Evolutionary conservation across 2,888 invertebrate genomes (phyloP).

Genomic region (Timema cristinae): DNA sequence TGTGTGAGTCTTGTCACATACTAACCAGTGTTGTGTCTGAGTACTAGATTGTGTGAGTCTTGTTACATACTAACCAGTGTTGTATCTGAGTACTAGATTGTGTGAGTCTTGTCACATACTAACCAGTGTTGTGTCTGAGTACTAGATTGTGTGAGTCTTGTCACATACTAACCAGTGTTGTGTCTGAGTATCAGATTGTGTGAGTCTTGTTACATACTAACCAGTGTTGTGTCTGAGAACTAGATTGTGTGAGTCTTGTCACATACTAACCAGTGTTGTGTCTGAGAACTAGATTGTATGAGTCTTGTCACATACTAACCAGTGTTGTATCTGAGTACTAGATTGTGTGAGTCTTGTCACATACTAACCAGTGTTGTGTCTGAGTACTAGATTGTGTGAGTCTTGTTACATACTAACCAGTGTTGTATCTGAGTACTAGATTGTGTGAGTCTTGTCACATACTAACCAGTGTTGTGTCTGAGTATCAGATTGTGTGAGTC

Average conservation of each 20-base stretch:
- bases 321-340: slow-evolving; percentile 57
- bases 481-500: slow-evolving; percentile 45
- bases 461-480: slow-evolving; percentile 56
- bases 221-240: slow-evolving; percentile 59
- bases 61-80: slow-evolving; percentile 48
- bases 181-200: slow-evolving; percentile 52
- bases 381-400: slow-evolving; percentile 45
- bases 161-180: slow-evolving; percentile 50
- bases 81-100: slow-evolving; percentile 52
- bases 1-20: slow-evolving; percentile 32
- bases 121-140: slow-evolving; percentile 59
- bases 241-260: slow-evolving; percentile 37
- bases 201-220: slow-evolving; percentile 32
- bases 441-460: slow-evolving; percentile 35
- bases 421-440: slow-evolving; percentile 55
- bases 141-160: slow-evolving; percentile 40
- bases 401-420: slow-evolving; percentile 43
- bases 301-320: slow-evolving; percentile 40
- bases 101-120: slow-evolving; percentile 28
- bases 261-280: slow-evolving; percentile 53
- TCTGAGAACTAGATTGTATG: slow-evolving; percentile 48
- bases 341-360: slow-evolving; percentile 36
- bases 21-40: slow-evolving; percentile 58
- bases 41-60: slow-evolving; percentile 41
- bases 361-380: slow-evolving; percentile 55